Evolutionary conservation across 2,888 invertebrate species (phyloP).

Genomic region (Nudaria mundana): DNA sequence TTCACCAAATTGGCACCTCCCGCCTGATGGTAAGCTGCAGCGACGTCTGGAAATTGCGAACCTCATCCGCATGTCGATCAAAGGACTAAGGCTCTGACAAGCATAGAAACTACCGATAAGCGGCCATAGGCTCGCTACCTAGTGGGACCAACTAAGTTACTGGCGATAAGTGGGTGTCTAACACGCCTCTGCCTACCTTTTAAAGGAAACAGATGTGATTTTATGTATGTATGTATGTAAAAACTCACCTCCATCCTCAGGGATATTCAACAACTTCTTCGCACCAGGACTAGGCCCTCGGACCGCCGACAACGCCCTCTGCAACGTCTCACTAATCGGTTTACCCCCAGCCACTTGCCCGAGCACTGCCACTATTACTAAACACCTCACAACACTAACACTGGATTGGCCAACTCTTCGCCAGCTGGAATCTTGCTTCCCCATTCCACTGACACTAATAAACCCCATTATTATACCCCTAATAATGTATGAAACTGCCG

Average conservation of each 20-base stretch:
- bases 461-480: constrained; percentile 29
- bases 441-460: constrained; percentile 26
- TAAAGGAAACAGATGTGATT: no score
- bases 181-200: no score
- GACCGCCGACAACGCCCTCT: constrained; percentile 75
- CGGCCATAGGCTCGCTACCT: no score
- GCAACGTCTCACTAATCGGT: constrained; percentile 78
- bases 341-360: constrained; percentile 55
- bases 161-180: no score
- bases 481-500: not conserved
- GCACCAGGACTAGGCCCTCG: constrained; percentile 77
- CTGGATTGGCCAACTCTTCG: constrained; percentile 42
- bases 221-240: no score
- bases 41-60: no score
- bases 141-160: no score
- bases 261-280: constrained; percentile 77
- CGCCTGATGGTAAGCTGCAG: no score
- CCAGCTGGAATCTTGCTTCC: constrained; percentile 61
- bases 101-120: no score
- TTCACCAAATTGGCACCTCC: no score
- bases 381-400: constrained; percentile 50
- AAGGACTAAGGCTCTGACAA: no score
- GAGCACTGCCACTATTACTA: constrained; percentile 53
- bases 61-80: no score
- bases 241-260: constrained; percentile 76